Percentiles rank a stretch among this genome's conserved stretches.
Evolutionary conservation across 2,113 vertebrate species (phyloP).

Genomic region (Triplophysa rosa): DNA sequence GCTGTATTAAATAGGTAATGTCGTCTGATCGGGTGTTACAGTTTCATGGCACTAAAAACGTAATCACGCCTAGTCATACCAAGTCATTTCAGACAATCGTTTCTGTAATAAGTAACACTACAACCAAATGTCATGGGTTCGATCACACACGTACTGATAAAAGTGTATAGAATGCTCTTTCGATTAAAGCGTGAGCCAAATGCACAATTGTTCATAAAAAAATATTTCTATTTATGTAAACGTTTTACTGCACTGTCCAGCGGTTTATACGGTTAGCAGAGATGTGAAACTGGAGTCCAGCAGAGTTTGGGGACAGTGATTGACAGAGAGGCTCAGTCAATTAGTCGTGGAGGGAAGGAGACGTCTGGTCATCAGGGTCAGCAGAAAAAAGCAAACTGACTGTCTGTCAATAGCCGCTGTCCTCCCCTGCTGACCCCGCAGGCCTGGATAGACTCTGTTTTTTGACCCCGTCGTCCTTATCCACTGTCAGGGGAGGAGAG

Average conservation of each 20-base stretch:
- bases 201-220: too few species aligned
- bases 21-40: too few species aligned
- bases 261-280: not conserved
- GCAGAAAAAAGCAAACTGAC: constrained; percentile 6
- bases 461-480: constrained; percentile 32
- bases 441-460: constrained; percentile 18
- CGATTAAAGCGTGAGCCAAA: too few species aligned
- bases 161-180: too few species aligned
- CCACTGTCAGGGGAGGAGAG: constrained; percentile 10
- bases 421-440: constrained; percentile 3
- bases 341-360: constrained; percentile 19
- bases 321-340: constrained; percentile 36
- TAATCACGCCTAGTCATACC: too few species aligned
- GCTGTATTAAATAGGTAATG: too few species aligned
- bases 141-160: too few species aligned
- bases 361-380: constrained; percentile 20
- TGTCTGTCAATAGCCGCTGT: constrained; percentile 16
- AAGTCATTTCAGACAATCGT: too few species aligned
- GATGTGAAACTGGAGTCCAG: not conserved
- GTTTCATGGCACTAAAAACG: too few species aligned
- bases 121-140: too few species aligned
- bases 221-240: not conserved
- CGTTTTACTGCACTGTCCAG: not conserved
- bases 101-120: too few species aligned
- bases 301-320: not conserved